Conservation (phyloP, 2,797 vertebrate species). For the Euphonia xanthogaster region DNA sequence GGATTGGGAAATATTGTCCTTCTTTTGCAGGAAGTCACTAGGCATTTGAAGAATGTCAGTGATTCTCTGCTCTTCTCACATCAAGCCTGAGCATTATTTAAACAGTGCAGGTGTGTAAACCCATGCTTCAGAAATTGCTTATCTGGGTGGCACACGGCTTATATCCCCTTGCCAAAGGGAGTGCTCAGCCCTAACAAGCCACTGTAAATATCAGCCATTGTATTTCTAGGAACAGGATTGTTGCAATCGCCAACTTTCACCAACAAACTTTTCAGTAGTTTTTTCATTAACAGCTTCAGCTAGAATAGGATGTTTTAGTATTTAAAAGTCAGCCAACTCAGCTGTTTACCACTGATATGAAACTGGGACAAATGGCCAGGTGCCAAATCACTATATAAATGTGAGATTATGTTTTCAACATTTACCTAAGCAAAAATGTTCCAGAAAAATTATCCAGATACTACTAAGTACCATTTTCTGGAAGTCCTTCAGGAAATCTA, state of each 20-base stretch:
- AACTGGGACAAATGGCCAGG: neutral
- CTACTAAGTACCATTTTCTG: neutral
- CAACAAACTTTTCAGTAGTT: neutral
- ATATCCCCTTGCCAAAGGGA: neutral
- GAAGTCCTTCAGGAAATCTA: neutral
- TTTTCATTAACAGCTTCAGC: neutral
- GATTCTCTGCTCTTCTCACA: neutral
- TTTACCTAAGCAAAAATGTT: neutral
- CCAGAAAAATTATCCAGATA: neutral
- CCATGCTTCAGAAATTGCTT: neutral
- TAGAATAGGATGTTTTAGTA: neutral
- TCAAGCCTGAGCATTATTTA: neutral
- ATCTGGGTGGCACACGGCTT: fast-evolving
- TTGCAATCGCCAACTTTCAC: neutral
- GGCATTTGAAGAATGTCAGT: neutral
- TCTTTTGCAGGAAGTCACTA: neutral
- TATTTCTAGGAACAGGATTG: neutral
- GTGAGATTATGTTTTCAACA: neutral
- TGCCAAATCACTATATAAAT: neutral
- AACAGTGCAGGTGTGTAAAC: neutral
- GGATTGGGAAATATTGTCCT: neutral
- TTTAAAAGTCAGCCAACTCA: neutral
- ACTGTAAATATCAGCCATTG: neutral
- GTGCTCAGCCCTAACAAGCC: neutral
- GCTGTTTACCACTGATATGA: neutral